phyloP scores from a whole-genome alignment of 1,140 invertebrate species.

The Trachymyrmex cornetzi region DNA sequence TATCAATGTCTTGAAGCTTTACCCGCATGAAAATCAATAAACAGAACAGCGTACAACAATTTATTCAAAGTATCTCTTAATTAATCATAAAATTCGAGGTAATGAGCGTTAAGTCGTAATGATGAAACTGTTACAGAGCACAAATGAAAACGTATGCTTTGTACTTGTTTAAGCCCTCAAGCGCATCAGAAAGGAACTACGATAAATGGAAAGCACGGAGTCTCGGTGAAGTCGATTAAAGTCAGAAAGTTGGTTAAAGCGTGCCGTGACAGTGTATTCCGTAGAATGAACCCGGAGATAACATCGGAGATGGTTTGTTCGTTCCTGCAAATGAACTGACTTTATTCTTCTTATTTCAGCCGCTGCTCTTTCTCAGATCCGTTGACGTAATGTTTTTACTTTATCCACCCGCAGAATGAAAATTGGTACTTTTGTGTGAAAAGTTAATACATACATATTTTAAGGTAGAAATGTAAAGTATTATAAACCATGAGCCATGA shows the following conservation, averaged over 20 bases:
- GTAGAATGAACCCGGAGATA: slow-evolving; percentile 53
- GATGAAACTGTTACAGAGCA: background rate
- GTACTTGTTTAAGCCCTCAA: background rate
- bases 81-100: slow-evolving; percentile 39
- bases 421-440: slow-evolving; percentile 9
- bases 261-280: slow-evolving; percentile 36
- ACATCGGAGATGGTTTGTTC: slow-evolving; percentile 70
- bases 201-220: slow-evolving; percentile 9
- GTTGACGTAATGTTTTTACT: slow-evolving; percentile 41
- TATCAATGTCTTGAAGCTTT: slow-evolving; percentile 41
- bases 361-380: slow-evolving; percentile 40
- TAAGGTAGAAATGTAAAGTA: background rate
- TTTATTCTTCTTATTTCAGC: slow-evolving; percentile 67
- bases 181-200: background rate
- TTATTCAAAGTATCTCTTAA: slow-evolving; percentile 43
- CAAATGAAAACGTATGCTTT: slow-evolving; percentile 38
- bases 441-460: slow-evolving; percentile 1
- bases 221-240: slow-evolving; percentile 62
- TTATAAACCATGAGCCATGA: background rate
- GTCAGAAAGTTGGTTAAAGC: slow-evolving; percentile 75
- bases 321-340: slow-evolving; percentile 70
- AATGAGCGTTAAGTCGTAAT: background rate
- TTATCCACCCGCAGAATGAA: background rate
- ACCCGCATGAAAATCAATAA: slow-evolving; percentile 14
- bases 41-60: background rate